phyloP scores from a whole-genome alignment of 2,113 vertebrate genomes.

The Festucalex cinctus region DNA sequence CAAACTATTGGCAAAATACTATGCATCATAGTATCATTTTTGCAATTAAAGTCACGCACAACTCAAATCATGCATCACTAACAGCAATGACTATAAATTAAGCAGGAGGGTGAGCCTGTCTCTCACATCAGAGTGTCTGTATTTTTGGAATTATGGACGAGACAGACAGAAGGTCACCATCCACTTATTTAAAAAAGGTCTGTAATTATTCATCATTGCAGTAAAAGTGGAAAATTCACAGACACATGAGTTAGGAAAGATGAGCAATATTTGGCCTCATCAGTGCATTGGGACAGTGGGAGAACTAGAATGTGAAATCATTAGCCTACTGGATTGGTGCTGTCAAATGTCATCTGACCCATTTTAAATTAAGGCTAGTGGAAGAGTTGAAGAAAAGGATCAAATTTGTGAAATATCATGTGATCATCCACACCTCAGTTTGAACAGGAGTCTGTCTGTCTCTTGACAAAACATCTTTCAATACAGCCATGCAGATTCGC shows the following conservation, averaged over 20 bases:
- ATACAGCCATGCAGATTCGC: constrained; percentile 23
- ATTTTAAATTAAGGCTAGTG: constrained; percentile 1
- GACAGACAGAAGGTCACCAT: not conserved
- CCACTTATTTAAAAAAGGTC: not conserved
- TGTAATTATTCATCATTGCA: not conserved
- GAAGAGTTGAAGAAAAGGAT: too few relatives aligned
- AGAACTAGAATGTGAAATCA: not conserved
- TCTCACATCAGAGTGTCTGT: too few relatives aligned
- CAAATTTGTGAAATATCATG: not conserved
- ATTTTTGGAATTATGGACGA: not conserved
- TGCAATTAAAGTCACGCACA: too few relatives aligned
- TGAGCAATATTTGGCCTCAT: constrained; percentile 1
- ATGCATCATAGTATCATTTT: too few relatives aligned
- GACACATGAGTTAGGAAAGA: not conserved
- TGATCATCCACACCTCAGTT: constrained; percentile 4
- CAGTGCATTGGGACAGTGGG: not conserved
- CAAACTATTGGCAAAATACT: too few relatives aligned
- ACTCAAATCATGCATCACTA: too few relatives aligned
- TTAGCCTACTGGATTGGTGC: not conserved
- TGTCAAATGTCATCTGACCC: constrained; percentile 10
- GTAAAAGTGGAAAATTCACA: not conserved
- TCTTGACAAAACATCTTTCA: not conserved
- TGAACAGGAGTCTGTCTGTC: not conserved
- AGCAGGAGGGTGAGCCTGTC: too few relatives aligned
- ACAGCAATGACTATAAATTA: too few relatives aligned